phyloP scores from a whole-genome alignment of 2,888 invertebrate species.

The Noctuana brunneofusca region DNA sequence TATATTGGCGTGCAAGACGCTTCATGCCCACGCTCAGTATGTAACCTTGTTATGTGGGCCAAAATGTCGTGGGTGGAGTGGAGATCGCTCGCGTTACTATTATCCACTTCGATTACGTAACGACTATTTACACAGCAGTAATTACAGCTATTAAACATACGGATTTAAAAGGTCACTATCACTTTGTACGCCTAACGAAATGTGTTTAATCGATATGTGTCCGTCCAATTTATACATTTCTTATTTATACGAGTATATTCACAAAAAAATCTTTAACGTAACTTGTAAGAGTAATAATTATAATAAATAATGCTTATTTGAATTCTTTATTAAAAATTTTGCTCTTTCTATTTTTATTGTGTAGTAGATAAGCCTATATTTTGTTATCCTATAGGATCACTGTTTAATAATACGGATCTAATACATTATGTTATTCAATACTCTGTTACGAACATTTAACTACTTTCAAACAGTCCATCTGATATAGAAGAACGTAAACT shows the following conservation, averaged over 20 bases:
- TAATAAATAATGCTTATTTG: no score
- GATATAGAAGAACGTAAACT: constrained; percentile 1
- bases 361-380: no score
- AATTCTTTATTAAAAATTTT: no score
- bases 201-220: not conserved
- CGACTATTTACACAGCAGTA: constrained; percentile 49
- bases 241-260: not conserved
- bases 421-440: not conserved
- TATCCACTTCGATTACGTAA: constrained; percentile 63
- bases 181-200: not conserved
- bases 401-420: no score
- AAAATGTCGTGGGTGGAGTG: constrained; percentile 65
- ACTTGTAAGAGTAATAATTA: not conserved
- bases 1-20: constrained; percentile 56
- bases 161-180: constrained; percentile 24
- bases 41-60: constrained; percentile 74
- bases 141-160: not conserved
- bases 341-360: no score
- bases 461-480: not conserved
- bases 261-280: no score
- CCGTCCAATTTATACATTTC: not conserved
- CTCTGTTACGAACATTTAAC: not conserved
- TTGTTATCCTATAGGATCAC: no score
- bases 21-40: constrained; percentile 60
- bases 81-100: constrained; percentile 52